Base-by-base conservation (phyloP, 1,140 invertebrate genomes). In the Pomacea maculata region DNA sequence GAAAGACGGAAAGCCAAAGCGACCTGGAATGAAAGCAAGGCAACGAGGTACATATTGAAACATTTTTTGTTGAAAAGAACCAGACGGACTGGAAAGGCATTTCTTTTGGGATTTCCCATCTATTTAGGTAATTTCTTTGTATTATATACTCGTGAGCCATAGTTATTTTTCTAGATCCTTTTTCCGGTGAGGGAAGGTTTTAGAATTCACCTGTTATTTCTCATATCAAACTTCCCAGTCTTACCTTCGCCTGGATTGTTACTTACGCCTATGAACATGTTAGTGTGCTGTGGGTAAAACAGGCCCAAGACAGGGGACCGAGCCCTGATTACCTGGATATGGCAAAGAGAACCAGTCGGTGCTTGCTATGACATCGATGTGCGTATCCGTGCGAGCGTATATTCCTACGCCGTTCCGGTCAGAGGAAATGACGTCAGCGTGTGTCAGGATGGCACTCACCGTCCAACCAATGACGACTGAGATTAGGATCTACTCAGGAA, bases 391-490 rank as follows among this genome's bases (percentile, higher is more conserved):
- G 17, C 88, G 82, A 0, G 87, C 86, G 70, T 84, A 84, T 70
- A 81, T 87, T 15, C 81, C 77, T n/a, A 63, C 52, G 70, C 83
- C 78, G 34, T 83, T 67, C 0, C 74, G 81, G 73, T 87, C 84
- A 54, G 77, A 25, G 12, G 86, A 82, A 9, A 89, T 67, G 21
- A 82, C 73, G 19, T 82, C 85, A 57, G 70, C 68, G 7, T 83
- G 73, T 5, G 88, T 89, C 63, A 88, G 79, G 1, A 87, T 75
- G 25, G 73, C 87, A 80, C 86, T 85, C 0, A 88, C 78, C 19
- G 75, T n/a, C 87, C 88, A 89, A 21, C 87, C 87, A 19, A 87
- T 34, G 52, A 87, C 81, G 17, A 89, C 86, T 17, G 84, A 83
- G 34, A 89, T 86, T 45, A 89, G 72, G 8, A 89, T 84, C 85